These are phyloP conservation scores for Acanthis flammea DNA, from an alignment of 2,797 vertebrate genomes.

Conservation along the genomic window DNA sequence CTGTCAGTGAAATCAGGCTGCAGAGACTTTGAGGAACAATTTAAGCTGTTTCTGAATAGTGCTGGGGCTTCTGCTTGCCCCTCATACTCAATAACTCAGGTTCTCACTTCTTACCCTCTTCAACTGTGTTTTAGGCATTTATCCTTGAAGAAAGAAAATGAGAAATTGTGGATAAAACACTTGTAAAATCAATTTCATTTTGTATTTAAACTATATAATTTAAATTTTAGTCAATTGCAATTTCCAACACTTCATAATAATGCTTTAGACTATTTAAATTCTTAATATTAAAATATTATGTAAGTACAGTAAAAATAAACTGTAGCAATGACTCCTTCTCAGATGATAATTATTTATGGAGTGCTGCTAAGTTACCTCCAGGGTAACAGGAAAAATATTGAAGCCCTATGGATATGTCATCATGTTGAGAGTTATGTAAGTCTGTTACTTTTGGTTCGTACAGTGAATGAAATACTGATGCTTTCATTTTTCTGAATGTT, in stretches of 20 bases:
- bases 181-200: neutral
- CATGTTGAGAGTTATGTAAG: slow-evolving; percentile 47
- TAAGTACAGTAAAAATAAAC: slow-evolving; percentile 65
- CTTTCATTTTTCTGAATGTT: neutral
- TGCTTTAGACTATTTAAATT: slow-evolving; percentile 7
- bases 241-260: neutral
- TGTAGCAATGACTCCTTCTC: slow-evolving; percentile 56
- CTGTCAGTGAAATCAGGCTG: neutral
- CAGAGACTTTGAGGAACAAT: neutral
- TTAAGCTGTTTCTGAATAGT: neutral
- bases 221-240: neutral
- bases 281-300: slow-evolving; percentile 59
- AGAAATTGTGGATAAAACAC: neutral
- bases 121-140: neutral
- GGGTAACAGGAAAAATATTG: slow-evolving; percentile 65
- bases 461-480: neutral
- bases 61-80: neutral
- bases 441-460: neutral
- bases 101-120: neutral
- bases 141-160: neutral
- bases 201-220: neutral
- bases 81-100: neutral
- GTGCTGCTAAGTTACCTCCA: slow-evolving; percentile 70
- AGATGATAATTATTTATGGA: slow-evolving; percentile 66
- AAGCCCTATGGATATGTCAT: slow-evolving; percentile 55